Conservation (phyloP, 2,888 invertebrate genomes). For the Cheilosia urbana region DNA sequence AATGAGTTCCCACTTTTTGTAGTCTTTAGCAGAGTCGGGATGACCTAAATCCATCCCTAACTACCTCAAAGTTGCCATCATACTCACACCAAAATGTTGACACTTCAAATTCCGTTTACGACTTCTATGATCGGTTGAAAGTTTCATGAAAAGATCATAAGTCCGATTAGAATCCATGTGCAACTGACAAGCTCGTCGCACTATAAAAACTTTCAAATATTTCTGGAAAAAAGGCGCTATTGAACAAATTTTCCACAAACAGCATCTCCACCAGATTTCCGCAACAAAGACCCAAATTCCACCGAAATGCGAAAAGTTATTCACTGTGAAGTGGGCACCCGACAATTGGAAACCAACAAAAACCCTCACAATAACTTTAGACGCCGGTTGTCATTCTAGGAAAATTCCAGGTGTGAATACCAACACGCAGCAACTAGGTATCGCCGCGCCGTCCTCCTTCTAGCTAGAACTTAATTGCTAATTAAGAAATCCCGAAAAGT, state of each 20-base stretch:
- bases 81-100: too few relatives aligned
- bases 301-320: constrained; percentile 10
- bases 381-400: constrained; percentile 24
- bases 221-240: too few relatives aligned
- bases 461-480: constrained; percentile 59
- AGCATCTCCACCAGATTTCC: not conserved
- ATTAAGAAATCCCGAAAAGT: constrained; percentile 71
- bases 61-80: too few relatives aligned
- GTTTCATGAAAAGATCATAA: too few relatives aligned
- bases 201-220: too few relatives aligned
- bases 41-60: too few relatives aligned
- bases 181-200: too few relatives aligned
- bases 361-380: constrained; percentile 6
- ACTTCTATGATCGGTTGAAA: too few relatives aligned
- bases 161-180: too few relatives aligned
- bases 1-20: too few relatives aligned
- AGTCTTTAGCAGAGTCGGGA: too few relatives aligned
- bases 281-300: not conserved
- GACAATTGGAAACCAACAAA: not conserved
- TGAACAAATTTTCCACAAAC: not conserved
- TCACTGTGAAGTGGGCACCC: not conserved
- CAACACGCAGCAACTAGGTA: constrained; percentile 35
- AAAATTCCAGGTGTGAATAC: constrained; percentile 57
- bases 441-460: not conserved
- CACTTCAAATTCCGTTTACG: too few relatives aligned